A percentile compares a stretch with the other conserved stretches of the same genome.
Evolutionary conservation across 1,140 invertebrate species (phyloP).

Genomic region (Drosophila prosaltans): DNA sequence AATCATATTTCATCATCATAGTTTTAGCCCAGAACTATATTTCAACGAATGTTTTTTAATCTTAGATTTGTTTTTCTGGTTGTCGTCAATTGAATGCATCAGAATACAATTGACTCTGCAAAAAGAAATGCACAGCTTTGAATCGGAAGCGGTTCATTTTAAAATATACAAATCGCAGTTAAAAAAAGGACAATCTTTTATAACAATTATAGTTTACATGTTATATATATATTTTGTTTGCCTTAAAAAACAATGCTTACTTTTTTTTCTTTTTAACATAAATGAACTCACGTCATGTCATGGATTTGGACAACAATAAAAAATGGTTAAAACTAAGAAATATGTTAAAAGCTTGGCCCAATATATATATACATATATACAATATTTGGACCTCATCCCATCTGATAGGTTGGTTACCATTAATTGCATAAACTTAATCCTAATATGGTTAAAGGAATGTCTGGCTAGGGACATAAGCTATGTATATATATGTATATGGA

Average conservation of each 20-base stretch:
- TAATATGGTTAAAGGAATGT: slow-evolving; percentile 57
- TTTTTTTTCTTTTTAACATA: slow-evolving; percentile 50
- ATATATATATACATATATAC: slow-evolving; percentile 25
- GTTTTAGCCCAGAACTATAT: no score
- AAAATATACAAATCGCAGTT: no score
- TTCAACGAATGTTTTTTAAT: no score
- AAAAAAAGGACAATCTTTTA: neutral
- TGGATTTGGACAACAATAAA: slow-evolving; percentile 14
- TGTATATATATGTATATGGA: slow-evolving; percentile 28
- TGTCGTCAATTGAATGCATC: no score
- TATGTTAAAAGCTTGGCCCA: slow-evolving; percentile 32
- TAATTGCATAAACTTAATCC: slow-evolving; percentile 34
- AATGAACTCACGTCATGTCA: slow-evolving; percentile 37
- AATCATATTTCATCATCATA: no score
- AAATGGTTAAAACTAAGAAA: neutral
- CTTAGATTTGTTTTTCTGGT: no score
- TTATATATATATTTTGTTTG: slow-evolving; percentile 39
- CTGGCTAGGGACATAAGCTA: slow-evolving; percentile 31
- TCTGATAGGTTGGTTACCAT: slow-evolving; percentile 3
- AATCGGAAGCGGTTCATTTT: no score
- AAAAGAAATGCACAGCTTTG: no score
- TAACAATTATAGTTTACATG: neutral
- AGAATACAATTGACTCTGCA: no score
- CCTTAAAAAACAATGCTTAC: slow-evolving; percentile 35
- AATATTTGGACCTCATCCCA: slow-evolving; percentile 45